Evolutionary conservation across 2,888 invertebrate species (phyloP), one percentile per base, ranked within the genome.

Genomic region (Nomada lathburiana): DNA sequence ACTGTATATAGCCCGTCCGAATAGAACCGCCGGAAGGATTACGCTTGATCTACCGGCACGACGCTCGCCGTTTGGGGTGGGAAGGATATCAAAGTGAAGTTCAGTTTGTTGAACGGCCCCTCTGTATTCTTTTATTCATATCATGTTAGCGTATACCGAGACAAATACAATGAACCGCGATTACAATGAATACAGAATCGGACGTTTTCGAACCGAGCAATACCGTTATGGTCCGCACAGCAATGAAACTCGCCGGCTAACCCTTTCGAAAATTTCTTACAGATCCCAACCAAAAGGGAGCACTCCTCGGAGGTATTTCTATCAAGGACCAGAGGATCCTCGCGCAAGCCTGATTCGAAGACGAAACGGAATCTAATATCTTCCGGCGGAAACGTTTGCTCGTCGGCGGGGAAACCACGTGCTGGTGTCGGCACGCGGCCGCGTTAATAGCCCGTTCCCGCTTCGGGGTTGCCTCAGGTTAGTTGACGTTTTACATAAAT

Each of bases 401-500:
- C 76, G 53, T 79, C 75, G 70, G 13, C 65, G 60, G 53, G 60
- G 78, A 53, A 67, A 72, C 59, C 73, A 76, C 80, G 83, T 68
- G 79, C 73, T 67, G 52, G 60, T 68, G 53, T 26, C 75, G 89
- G 87, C 89, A 88, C 88, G 87, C 82, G 87, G 86, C 86, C 67
- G 78, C 83, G 85, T 76, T 90, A 91, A 91, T 90, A 88, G 88
- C 80, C 70, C 65, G 50, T 74, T 74, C 62, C 71, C 47, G 59
- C 65, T 78, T 79, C 67, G 67, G 83, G 85, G 81, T 86, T 83
- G 83, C 82, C 83, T 71, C 70, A 83, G 82, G 83, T 89, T 83
- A 82, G 84, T 89, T 84, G 81, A 82, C 84, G 84, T 82, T 84
- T 84, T 83, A 74, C 84, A 76, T 76, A 80, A 84, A 80, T 77